phyloP scores from a whole-genome alignment of 2,888 invertebrate species.

The Drosophila neutralis region DNA sequence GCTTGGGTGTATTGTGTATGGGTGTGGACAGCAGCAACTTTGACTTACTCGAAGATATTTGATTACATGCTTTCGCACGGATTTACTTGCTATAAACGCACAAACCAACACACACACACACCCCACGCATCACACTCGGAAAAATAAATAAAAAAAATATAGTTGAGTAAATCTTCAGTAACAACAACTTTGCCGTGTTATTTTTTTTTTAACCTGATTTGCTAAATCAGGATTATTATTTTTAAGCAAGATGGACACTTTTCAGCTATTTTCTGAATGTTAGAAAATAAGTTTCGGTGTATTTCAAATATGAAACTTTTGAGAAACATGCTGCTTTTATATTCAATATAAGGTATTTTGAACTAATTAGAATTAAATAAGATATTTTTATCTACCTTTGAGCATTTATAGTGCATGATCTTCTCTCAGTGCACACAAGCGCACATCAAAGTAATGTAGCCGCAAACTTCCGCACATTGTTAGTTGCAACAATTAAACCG shows the following conservation, averaged over 20 bases:
- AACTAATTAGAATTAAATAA: neutral
- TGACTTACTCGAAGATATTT: slow-evolving; percentile 29
- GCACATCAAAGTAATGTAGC: slow-evolving; percentile 10
- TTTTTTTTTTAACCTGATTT: neutral
- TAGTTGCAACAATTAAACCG: slow-evolving; percentile 70
- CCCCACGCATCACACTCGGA: slow-evolving; percentile 12
- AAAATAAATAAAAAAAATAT: neutral
- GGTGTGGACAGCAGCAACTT: slow-evolving; percentile 31
- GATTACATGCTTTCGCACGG: slow-evolving; percentile 48
- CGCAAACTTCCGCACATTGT: slow-evolving; percentile 71
- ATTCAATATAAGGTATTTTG: neutral
- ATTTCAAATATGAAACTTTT: too few species aligned
- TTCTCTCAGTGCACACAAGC: neutral
- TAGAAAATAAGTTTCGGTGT: neutral
- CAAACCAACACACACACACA: slow-evolving; percentile 15
- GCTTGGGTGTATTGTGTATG: slow-evolving; percentile 9
- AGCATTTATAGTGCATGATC: neutral
- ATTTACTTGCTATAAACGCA: slow-evolving; percentile 39
- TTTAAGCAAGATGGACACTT: neutral
- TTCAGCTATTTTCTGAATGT: too few species aligned
- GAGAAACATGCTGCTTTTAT: neutral
- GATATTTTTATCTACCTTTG: neutral
- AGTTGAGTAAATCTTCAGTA: neutral
- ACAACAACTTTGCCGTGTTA: neutral
- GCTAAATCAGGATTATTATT: neutral